Evolutionary conservation across 2,888 invertebrate genomes (phyloP).

Genomic region (Drosophila ustulata): DNA sequence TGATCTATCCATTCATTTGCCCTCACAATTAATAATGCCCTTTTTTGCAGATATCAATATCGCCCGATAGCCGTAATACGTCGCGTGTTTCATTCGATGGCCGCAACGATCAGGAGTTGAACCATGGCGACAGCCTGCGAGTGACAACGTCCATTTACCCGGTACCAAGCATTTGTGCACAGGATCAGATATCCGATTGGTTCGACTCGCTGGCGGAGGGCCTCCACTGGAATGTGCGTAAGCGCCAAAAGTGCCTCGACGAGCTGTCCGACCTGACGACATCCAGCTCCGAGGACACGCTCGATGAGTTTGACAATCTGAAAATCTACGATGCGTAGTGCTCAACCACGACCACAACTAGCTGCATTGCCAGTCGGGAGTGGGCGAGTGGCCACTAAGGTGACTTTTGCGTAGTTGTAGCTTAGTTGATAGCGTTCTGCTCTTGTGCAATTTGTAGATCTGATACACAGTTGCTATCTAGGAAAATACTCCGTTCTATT

Average conservation of each 20-base stretch:
- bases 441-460: slow-evolving; percentile 55
- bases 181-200: slow-evolving; percentile 99
- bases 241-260: slow-evolving; percentile 95
- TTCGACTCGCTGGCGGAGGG: slow-evolving; percentile 98
- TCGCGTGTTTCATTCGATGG: slow-evolving; percentile 99
- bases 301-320: slow-evolving; percentile 89
- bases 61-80: slow-evolving; percentile 95
- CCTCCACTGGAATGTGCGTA: slow-evolving; percentile 99
- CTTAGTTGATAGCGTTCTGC: slow-evolving; percentile 39
- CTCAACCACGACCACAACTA: slow-evolving; percentile 11
- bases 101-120: slow-evolving; percentile 95
- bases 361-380: neutral
- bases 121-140: slow-evolving; percentile 96
- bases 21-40: neutral
- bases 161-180: slow-evolving; percentile 97
- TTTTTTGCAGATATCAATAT: slow-evolving; percentile 91
- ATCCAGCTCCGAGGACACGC: slow-evolving; percentile 92
- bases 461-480: slow-evolving; percentile 43
- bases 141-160: slow-evolving; percentile 98
- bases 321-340: slow-evolving; percentile 69
- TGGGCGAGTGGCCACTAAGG: slow-evolving; percentile 87
- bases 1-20: no score
- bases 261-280: slow-evolving; percentile 86
- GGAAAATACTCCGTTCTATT: slow-evolving; percentile 67
- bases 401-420: slow-evolving; percentile 91